These are phyloP conservation scores for Garra rufa DNA, from an alignment of 2,113 vertebrate genomes.

Conservation along the genomic window DNA sequence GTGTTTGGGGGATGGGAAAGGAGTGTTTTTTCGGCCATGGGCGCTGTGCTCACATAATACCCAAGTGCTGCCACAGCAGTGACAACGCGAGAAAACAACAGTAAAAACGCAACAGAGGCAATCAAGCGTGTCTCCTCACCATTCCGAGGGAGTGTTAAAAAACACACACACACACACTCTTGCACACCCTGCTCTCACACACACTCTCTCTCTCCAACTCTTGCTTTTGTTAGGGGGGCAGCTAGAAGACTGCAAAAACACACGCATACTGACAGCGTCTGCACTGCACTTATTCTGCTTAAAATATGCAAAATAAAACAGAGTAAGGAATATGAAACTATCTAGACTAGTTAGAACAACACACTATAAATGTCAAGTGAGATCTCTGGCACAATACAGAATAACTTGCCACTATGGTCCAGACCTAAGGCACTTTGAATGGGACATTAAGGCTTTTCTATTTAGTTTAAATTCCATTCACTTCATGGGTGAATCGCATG, in stretches of 20 bases:
- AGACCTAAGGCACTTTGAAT: neutral
- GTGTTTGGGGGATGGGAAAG: slow-evolving; percentile 56
- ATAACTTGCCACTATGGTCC: neutral
- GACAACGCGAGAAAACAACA: slow-evolving; percentile 96
- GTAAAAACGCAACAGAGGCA: slow-evolving; percentile 82
- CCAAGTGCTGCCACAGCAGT: slow-evolving; percentile 83
- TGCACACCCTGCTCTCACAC: slow-evolving; percentile 50
- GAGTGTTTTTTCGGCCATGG: slow-evolving; percentile 69
- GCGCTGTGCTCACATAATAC: slow-evolving; percentile 83
- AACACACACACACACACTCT: slow-evolving; percentile 24
- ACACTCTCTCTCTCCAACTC: slow-evolving; percentile 24
- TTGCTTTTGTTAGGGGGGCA: slow-evolving; percentile 10
- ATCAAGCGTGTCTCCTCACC: slow-evolving; percentile 80
- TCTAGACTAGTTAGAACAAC: neutral
- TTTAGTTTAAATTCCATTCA: neutral
- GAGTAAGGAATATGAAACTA: neutral
- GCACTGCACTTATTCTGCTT: neutral
- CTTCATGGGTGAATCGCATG: neutral
- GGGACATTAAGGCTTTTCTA: neutral
- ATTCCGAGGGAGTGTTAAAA: slow-evolving; percentile 72
- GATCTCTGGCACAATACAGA: neutral
- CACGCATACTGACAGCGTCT: slow-evolving; percentile 21
- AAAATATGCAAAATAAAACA: neutral
- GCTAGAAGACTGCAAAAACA: slow-evolving; percentile 41
- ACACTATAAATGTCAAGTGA: neutral